A percentile compares a stretch with the other conserved stretches of the same genome.
phyloP scores from a whole-genome alignment of 2,888 invertebrate genomes.

The Eurois occulta region DNA sequence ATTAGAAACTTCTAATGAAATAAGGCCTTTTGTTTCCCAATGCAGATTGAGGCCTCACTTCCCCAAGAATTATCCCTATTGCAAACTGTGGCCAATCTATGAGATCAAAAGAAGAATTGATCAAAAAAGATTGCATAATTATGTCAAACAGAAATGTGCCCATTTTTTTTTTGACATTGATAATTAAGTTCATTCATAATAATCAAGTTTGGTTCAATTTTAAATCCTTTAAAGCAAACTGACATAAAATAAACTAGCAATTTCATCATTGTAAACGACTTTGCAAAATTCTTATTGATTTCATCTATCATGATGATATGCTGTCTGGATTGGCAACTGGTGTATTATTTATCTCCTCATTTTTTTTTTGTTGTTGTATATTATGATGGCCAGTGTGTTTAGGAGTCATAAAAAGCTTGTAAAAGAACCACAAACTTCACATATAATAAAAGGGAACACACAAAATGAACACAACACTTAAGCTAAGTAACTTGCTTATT shows the following conservation, averaged over 20 bases:
- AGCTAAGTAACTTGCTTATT: slow-evolving; percentile 79
- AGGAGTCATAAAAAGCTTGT: slow-evolving; percentile 16
- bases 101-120: neutral
- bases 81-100: neutral
- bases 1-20: neutral
- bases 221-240: neutral
- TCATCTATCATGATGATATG: neutral
- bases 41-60: neutral
- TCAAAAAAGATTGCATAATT: too few species aligned
- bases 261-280: slow-evolving; percentile 22
- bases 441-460: slow-evolving; percentile 10
- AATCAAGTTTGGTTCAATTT: neutral
- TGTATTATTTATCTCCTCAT: too few species aligned
- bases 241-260: neutral
- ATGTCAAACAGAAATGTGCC: too few species aligned
- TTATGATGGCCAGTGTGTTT: slow-evolving; percentile 11
- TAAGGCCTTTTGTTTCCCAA: neutral
- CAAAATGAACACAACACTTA: slow-evolving; percentile 36
- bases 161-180: neutral
- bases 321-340: neutral
- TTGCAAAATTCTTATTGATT: neutral
- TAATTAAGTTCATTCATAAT: neutral
- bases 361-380: neutral
- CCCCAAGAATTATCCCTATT: neutral
- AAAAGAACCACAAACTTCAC: slow-evolving; percentile 7